Conservation (phyloP, 2,113 vertebrate genomes). For the Oncorhynchus kisutch region DNA sequence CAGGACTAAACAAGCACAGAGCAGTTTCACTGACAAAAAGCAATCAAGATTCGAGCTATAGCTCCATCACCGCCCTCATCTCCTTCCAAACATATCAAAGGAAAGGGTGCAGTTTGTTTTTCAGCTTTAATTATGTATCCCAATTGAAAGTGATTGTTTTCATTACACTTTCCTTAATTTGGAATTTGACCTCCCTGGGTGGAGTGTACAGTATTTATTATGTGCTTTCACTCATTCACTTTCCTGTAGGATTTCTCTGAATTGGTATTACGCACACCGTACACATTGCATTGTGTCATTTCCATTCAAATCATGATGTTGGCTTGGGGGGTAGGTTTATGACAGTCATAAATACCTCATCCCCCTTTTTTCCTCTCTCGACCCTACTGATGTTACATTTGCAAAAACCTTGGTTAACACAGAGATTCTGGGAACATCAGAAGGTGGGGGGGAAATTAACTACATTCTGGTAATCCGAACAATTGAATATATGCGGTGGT, state of each 20-base stretch:
- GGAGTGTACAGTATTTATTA: slow-evolving; percentile 29
- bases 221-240: slow-evolving; percentile 9
- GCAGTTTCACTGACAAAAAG: slow-evolving; percentile 15
- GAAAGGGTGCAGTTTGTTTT: slow-evolving; percentile 62
- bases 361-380: too few relatives aligned
- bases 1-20: neutral
- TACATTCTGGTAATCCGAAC: too few relatives aligned
- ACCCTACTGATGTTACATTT: too few relatives aligned
- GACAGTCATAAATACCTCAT: too few relatives aligned
- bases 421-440: too few relatives aligned
- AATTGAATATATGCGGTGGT: too few relatives aligned
- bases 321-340: too few relatives aligned
- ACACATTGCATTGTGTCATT: neutral
- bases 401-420: too few relatives aligned
- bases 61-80: neutral
- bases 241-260: slow-evolving; percentile 32
- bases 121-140: slow-evolving; percentile 71
- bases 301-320: neutral
- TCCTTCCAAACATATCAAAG: slow-evolving; percentile 52
- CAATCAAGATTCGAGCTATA: slow-evolving; percentile 44
- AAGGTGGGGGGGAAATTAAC: too few relatives aligned
- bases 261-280: neutral
- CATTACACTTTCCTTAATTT: slow-evolving; percentile 63
- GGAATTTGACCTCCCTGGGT: slow-evolving; percentile 36
- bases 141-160: slow-evolving; percentile 74